Base-by-base conservation (phyloP, 2,113 vertebrate species). In the Martes martes region DNA sequence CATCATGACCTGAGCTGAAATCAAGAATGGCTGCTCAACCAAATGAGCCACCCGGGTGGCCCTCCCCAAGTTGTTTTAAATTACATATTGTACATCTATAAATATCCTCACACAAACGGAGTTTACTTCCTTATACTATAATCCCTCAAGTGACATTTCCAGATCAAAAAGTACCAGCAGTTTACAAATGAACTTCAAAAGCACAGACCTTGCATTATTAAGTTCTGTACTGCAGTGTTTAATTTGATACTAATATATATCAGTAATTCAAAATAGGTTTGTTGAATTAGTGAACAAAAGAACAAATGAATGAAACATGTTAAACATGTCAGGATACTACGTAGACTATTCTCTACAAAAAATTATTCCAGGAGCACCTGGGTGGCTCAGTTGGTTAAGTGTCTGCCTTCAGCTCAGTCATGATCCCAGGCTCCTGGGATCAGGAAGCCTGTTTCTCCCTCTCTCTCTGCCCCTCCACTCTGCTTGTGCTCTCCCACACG, bases 241-340 rank as follows among this genome's bases (percentile, higher is more conserved):
- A 91, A 31, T 88, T 81, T 78, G 52, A 9, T 52, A 89, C 36
- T 67, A 26, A 63, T 28, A 78, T 21, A 10, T 39, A 55, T 55
- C n/a, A 84, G 23, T 55, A 71, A 94, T 61, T 87, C 59, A 59
- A 90, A 94, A 31, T 39, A 94, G 36, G 28, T 76, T 61, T 97
- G 11, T 33, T 86, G 11, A 90, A 83, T 57, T 45, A 52, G 74
- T 63, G 33, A 67, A 39, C 78, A 71, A 69, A 96, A 83, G 26
- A 67, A 67, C 10, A 80, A 93, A 88, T 80, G 7, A 79, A 92
- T 47, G 9, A 74, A 92, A 39, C 11, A 86, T 81, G 24, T 57
- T 80, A 94, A 92, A 67, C 23, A 85, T 52, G 18, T n/a, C 80
- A 79, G 23, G 7, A 52, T 91, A 84, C 61, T 52, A 86, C 67